phyloP scores from a whole-genome alignment of 2,888 invertebrate species.

The Pediacus dermestoides region DNA sequence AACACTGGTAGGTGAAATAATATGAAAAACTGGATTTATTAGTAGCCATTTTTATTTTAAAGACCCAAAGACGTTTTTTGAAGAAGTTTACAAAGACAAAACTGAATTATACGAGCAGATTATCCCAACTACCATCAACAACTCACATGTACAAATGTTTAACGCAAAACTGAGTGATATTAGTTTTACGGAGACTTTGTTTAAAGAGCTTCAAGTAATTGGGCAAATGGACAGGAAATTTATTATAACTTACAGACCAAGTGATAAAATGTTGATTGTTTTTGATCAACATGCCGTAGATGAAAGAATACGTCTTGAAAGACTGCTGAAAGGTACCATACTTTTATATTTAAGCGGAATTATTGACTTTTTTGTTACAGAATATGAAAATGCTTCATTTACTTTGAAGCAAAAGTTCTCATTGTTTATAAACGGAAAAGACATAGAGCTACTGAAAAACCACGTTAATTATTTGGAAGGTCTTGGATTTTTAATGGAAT shows the following conservation, averaged over 20 bases:
- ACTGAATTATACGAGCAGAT: conserved; percentile 34
- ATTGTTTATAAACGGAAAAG: conserved; percentile 46
- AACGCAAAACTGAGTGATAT: conserved; percentile 16
- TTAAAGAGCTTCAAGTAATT: conserved; percentile 53
- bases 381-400: conserved; percentile 26
- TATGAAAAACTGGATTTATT: no score
- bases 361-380: conserved; percentile 23
- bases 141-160: conserved; percentile 1
- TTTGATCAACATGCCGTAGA: conserved; percentile 89
- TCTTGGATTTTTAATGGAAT: conserved; percentile 57
- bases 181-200: conserved; percentile 51
- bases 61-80: conserved; percentile 44
- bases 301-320: conserved; percentile 76
- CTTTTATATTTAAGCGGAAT: no score
- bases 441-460: conserved; percentile 55
- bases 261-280: conserved; percentile 56
- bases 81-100: conserved; percentile 41
- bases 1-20: conserved; percentile 34
- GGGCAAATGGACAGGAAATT: conserved; percentile 75
- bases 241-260: conserved; percentile 54
- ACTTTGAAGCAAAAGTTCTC: conserved; percentile 26
- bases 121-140: conserved; percentile 31
- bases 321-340: conserved; percentile 62
- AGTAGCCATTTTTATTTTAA: conserved; percentile 25
- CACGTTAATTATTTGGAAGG: conserved; percentile 55